Conservation (phyloP, 2,888 invertebrate genomes). For the Acanthosepion esculentum region DNA sequence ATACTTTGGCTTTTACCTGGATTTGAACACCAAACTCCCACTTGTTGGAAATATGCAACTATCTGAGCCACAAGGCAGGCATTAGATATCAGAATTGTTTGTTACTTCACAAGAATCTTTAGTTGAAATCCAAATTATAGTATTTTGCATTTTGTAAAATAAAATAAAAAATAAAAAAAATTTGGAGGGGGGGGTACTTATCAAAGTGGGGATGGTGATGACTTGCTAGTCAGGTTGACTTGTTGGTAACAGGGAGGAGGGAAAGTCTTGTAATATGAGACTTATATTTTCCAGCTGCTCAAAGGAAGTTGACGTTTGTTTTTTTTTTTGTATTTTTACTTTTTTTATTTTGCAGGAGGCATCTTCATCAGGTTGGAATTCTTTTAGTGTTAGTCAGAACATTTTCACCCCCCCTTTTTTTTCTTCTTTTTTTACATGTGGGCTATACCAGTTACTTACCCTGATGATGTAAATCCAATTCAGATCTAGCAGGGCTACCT, state of each 20-base stretch:
- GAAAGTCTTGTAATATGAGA: conserved; percentile 17
- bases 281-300: not conserved
- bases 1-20: too few relatives aligned
- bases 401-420: not conserved
- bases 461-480: not conserved
- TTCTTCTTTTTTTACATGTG: not conserved
- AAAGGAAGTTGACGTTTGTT: not conserved
- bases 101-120: not conserved
- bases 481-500: not conserved
- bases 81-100: too few relatives aligned
- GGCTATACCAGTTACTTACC: not conserved
- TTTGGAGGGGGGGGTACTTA: not conserved
- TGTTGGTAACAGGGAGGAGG: conserved; percentile 58
- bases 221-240: not conserved
- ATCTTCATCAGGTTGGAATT: conserved; percentile 59
- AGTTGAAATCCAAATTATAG: not conserved
- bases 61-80: too few relatives aligned
- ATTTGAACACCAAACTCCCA: too few relatives aligned
- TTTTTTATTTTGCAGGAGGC: conserved; percentile 54
- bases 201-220: not conserved
- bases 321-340: not conserved
- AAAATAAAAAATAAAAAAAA: too few relatives aligned
- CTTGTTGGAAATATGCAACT: too few relatives aligned
- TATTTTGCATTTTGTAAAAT: not conserved
- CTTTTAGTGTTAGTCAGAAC: not conserved